Percentiles rank a stretch among this genome's conserved stretches.
These are phyloP conservation scores for Hartigia nigra DNA, from an alignment of 2,888 invertebrate species.

Conservation along the genomic window DNA sequence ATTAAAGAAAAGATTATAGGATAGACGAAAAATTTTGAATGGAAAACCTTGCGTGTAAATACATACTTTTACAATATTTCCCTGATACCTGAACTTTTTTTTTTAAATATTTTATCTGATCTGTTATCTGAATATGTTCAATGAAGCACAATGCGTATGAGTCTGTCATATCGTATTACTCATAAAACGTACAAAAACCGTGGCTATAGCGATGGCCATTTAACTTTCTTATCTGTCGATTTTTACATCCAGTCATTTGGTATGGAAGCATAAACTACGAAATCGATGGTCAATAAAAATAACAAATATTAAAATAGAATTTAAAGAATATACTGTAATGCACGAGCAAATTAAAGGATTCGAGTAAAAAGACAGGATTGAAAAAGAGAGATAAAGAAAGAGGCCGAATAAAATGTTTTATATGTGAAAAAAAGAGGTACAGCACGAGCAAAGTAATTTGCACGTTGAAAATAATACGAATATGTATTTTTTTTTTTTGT, in stretches of 20 bases:
- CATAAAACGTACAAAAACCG: conserved; percentile 49
- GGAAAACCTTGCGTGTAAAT: neutral
- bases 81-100: neutral
- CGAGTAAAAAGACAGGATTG: neutral
- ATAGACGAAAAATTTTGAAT: neutral
- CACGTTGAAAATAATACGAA: neutral
- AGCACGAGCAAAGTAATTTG: neutral
- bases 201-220: conserved; percentile 35
- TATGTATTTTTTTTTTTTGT: neutral
- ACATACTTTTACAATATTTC: neutral
- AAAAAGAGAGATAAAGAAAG: neutral
- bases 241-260: conserved; percentile 35
- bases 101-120: too few species aligned
- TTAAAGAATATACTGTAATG: neutral
- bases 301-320: conserved; percentile 35
- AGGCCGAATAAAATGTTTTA: neutral
- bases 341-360: neutral
- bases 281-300: conserved; percentile 38
- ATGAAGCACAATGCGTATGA: too few species aligned
- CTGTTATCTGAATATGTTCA: too few species aligned
- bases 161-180: conserved; percentile 36
- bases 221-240: conserved; percentile 50
- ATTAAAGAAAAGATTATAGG: neutral
- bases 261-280: conserved; percentile 20
- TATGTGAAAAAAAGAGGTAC: conserved; percentile 1